Evolutionary conservation across 2,888 invertebrate genomes (phyloP).

Genomic region (Oxytorus armatus): DNA sequence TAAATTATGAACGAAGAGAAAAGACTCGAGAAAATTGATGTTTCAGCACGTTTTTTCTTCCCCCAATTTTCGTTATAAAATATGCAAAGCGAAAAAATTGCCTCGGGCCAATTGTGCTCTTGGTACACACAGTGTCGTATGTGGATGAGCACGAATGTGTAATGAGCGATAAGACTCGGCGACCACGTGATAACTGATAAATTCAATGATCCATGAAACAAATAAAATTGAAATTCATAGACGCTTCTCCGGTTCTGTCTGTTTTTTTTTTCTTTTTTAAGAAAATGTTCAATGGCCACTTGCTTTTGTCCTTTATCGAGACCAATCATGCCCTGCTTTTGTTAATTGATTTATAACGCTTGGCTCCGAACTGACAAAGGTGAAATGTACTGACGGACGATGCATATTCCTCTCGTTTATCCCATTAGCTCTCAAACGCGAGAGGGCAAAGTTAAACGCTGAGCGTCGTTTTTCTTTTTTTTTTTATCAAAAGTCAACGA

Average conservation of each 20-base stretch:
- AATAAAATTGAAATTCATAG: not conserved
- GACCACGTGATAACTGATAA: slow-evolving; percentile 53
- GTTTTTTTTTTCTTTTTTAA: slow-evolving; percentile 4
- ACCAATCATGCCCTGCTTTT: slow-evolving; percentile 40
- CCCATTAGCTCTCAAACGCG: slow-evolving; percentile 48
- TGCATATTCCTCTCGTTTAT: slow-evolving; percentile 56
- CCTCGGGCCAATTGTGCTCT: slow-evolving; percentile 2
- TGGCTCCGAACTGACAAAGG: slow-evolving; percentile 40
- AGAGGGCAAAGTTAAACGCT: slow-evolving; percentile 62
- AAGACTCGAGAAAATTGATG: too few species aligned
- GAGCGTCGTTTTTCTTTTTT: slow-evolving; percentile 40
- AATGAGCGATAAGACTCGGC: slow-evolving; percentile 48
- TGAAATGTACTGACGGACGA: slow-evolving; percentile 34
- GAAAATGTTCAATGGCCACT: slow-evolving; percentile 10
- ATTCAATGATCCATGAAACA: slow-evolving; percentile 30
- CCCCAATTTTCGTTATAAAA: not conserved
- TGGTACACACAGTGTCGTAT: slow-evolving; percentile 7
- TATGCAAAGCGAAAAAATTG: slow-evolving; percentile 21
- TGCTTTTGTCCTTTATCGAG: slow-evolving; percentile 28
- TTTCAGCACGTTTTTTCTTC: too few species aligned
- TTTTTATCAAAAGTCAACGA: slow-evolving; percentile 73
- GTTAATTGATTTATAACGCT: slow-evolving; percentile 55
- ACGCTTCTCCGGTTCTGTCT: too few species aligned
- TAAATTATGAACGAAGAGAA: not conserved
- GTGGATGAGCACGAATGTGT: slow-evolving; percentile 18